Percentiles rank a stretch among this genome's conserved stretches.
These are phyloP conservation scores for Varecia variegata DNA, from an alignment of 2,797 vertebrate species.

Conservation along the genomic window DNA sequence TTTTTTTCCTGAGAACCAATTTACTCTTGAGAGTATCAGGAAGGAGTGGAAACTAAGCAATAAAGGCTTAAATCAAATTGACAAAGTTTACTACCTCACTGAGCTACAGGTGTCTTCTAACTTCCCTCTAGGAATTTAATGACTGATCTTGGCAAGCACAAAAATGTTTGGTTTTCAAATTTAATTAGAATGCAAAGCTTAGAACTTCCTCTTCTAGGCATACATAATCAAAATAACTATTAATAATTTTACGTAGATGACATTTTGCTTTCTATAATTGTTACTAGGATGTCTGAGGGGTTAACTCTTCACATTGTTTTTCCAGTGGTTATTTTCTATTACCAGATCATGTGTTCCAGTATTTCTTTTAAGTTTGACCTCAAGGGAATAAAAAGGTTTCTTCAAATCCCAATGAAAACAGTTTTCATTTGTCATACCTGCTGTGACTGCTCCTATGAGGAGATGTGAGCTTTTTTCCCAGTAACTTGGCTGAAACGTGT, in stretches of 20 bases:
- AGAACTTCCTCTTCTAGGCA: background rate
- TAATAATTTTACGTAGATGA: background rate
- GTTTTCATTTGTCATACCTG: background rate
- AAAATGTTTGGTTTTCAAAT: background rate
- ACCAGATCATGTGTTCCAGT: background rate
- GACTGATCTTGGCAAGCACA: background rate
- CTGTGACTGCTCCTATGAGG: background rate
- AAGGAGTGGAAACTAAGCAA: background rate
- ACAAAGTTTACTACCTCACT: background rate
- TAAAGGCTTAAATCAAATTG: background rate
- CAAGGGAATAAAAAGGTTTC: background rate
- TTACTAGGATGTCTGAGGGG: background rate
- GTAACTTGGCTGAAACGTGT: background rate
- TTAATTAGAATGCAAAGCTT: slow-evolving; percentile 26
- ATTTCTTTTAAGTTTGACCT: background rate
- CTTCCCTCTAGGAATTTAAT: slow-evolving; percentile 24
- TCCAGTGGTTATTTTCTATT: background rate
- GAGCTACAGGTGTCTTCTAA: background rate
- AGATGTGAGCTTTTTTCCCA: background rate
- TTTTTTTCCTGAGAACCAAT: background rate
- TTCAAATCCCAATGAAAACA: background rate
- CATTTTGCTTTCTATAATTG: background rate
- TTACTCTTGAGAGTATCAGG: background rate
- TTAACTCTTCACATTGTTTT: background rate
- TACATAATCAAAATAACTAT: background rate